Conservation (phyloP, 1,140 invertebrate species). For the Schlechtendalia chinensis region DNA sequence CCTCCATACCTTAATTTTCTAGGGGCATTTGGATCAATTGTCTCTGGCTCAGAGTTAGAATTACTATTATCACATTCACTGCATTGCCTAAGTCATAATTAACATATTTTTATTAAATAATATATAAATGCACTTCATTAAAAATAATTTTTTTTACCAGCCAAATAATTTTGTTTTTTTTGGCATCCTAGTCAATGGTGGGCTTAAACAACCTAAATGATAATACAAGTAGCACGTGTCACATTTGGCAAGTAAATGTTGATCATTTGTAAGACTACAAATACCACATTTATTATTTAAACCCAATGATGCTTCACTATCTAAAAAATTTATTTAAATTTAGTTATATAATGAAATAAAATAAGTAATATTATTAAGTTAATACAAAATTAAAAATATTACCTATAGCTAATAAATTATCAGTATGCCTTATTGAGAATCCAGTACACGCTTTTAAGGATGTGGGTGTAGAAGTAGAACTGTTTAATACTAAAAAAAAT, state of each 20-base stretch:
- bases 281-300: constrained; percentile 72
- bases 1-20: constrained; percentile 61
- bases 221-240: constrained; percentile 91
- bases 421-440: constrained; percentile 62
- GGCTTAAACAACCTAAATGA: constrained; percentile 89
- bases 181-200: constrained; percentile 86
- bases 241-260: constrained; percentile 87
- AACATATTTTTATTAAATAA: constrained; percentile 31
- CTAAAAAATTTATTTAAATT: constrained; percentile 29
- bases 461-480: constrained; percentile 71
- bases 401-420: constrained; percentile 9
- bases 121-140: not conserved
- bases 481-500: not conserved
- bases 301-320: constrained; percentile 45
- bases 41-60: constrained; percentile 72
- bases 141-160: constrained; percentile 64
- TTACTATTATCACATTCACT: constrained; percentile 83
- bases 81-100: constrained; percentile 67
- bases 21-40: constrained; percentile 73
- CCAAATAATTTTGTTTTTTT: constrained; percentile 91
- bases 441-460: constrained; percentile 79
- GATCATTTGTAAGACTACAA: constrained; percentile 77
- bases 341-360: not conserved
- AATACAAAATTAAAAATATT: not conserved
- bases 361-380: too few relatives aligned